phyloP scores from a whole-genome alignment of 2,113 vertebrate species.

The Sorex araneus region DNA sequence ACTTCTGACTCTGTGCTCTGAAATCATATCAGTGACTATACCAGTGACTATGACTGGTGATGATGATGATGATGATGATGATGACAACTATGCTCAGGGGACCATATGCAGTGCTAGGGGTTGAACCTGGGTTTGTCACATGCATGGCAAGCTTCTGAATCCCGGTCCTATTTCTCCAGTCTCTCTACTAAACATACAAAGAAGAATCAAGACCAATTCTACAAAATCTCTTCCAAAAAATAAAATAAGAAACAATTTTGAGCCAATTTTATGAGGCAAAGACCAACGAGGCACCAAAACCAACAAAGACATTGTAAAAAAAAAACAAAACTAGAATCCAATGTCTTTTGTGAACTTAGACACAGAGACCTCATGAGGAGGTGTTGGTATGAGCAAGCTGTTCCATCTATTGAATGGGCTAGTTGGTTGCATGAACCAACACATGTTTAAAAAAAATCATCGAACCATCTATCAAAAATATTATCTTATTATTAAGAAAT shows the following conservation, averaged over 20 bases:
- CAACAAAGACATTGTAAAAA: neutral
- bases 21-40: no score
- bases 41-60: no score
- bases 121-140: no score
- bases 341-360: neutral
- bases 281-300: conserved; percentile 24
- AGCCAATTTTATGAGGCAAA: conserved; percentile 28
- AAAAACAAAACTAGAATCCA: neutral
- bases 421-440: neutral
- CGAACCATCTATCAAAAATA: neutral
- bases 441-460: neutral
- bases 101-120: no score
- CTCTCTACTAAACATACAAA: no score
- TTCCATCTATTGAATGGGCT: neutral
- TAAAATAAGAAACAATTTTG: conserved; percentile 21
- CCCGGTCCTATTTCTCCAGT: no score
- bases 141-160: no score
- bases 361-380: neutral
- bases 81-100: no score
- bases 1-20: no score
- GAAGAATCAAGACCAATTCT: conserved; percentile 49
- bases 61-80: no score
- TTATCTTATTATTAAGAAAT: neutral
- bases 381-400: neutral
- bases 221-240: conserved; percentile 49